phyloP scores from a whole-genome alignment of 2,113 vertebrate species.

The Anarrhichthys ocellatus region DNA sequence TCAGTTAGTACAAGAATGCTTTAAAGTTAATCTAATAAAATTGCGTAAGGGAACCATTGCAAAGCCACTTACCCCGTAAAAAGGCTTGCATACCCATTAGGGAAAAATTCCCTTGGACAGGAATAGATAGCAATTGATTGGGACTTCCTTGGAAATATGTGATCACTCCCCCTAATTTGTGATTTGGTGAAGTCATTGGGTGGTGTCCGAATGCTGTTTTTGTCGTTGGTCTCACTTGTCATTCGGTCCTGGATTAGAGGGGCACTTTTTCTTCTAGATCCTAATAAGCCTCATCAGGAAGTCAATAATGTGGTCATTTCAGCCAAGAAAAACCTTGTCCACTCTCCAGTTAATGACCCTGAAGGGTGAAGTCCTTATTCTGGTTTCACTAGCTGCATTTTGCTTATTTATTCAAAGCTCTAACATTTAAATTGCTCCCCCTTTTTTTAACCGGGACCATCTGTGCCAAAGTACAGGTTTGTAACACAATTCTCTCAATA shows the following conservation, averaged over 20 bases:
- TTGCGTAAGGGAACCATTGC: slow-evolving; percentile 78
- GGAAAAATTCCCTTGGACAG: slow-evolving; percentile 80
- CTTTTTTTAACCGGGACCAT: background rate
- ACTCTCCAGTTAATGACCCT: slow-evolving; percentile 43
- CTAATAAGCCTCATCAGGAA: slow-evolving; percentile 77
- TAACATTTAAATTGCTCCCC: background rate
- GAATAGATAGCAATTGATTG: slow-evolving; percentile 84
- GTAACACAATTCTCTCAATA: background rate
- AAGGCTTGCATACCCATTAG: slow-evolving; percentile 82
- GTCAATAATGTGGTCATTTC: slow-evolving; percentile 73
- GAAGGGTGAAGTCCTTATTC: slow-evolving; percentile 21
- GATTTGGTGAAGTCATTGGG: slow-evolving; percentile 79
- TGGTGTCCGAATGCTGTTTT: slow-evolving; percentile 76
- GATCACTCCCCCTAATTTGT: slow-evolving; percentile 76
- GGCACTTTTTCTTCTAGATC: slow-evolving; percentile 72
- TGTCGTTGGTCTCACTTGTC: slow-evolving; percentile 77
- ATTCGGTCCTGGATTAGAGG: slow-evolving; percentile 70
- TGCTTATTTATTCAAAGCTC: background rate
- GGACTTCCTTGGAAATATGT: slow-evolving; percentile 84
- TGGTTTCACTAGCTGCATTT: slow-evolving; percentile 10
- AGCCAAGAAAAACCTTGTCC: slow-evolving; percentile 51
- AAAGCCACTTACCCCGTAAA: slow-evolving; percentile 81
- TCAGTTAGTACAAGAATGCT: slow-evolving; percentile 83
- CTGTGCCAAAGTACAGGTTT: background rate
- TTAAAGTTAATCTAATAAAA: slow-evolving; percentile 86